Conservation (phyloP, 2,888 invertebrate genomes). For the Pyrrhia umbra region DNA sequence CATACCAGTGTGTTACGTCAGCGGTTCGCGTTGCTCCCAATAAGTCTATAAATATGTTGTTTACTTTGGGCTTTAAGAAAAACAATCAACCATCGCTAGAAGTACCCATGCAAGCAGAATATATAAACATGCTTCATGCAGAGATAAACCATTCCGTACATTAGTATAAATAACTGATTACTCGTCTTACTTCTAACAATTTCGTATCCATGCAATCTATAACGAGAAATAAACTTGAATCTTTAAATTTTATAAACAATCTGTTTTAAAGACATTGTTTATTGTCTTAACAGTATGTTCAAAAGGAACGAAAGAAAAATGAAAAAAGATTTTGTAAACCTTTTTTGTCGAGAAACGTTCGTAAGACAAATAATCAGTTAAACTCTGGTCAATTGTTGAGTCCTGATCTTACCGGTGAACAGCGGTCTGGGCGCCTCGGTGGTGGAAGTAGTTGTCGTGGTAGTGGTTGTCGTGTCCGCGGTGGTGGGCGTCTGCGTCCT, state of each 20-base stretch:
- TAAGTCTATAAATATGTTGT: conserved; percentile 34
- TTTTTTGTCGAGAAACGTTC: background rate
- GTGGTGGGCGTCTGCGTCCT: conserved; percentile 60
- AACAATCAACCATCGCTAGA: conserved; percentile 31
- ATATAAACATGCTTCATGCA: conserved; percentile 60
- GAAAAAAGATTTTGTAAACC: background rate
- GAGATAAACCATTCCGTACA: conserved; percentile 48
- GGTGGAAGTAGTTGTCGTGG: conserved; percentile 55
- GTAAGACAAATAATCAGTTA: conserved; percentile 34
- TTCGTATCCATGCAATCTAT: background rate
- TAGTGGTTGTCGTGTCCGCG: conserved; percentile 52
- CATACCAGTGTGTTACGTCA: conserved; percentile 9
- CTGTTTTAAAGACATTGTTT: background rate
- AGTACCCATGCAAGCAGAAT: conserved; percentile 51
- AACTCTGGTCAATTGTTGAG: conserved; percentile 10
- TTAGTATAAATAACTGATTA: conserved; percentile 42
- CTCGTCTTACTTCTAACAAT: conserved; percentile 16
- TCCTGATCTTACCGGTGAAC: conserved; percentile 80
- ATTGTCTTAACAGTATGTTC: background rate
- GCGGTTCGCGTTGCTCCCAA: conserved; percentile 12
- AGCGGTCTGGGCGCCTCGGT: conserved; percentile 67
- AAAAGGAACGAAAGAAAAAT: background rate
- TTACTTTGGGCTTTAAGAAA: conserved; percentile 15
- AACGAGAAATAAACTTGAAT: background rate
- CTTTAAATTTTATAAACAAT: background rate